A percentile compares a stretch with the other conserved stretches of the same genome.
phyloP scores from a whole-genome alignment of 2,888 invertebrate genomes.

The Eristalis tenax region DNA sequence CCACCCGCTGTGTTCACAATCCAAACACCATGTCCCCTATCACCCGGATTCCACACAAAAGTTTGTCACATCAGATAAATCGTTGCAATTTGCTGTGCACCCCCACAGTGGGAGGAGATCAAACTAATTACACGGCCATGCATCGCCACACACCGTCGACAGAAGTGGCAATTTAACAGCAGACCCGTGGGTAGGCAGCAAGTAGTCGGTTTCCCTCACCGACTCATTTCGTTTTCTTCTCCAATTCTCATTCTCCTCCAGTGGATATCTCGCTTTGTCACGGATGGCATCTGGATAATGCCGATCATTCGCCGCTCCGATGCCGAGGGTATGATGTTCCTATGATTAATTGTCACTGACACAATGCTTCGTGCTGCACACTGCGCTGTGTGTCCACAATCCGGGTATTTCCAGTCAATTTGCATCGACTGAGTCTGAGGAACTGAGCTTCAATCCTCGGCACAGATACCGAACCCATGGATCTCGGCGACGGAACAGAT shows the following conservation, averaged over 20 bases:
- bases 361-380: slow-evolving; percentile 21
- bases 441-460: slow-evolving; percentile 51
- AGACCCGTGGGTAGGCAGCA: slow-evolving; percentile 28
- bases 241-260: neutral
- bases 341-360: slow-evolving; percentile 60
- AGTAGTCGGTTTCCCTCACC: neutral
- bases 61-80: slow-evolving; percentile 8
- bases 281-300: slow-evolving; percentile 36
- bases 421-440: slow-evolving; percentile 13
- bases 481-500: slow-evolving; percentile 50
- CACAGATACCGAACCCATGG: slow-evolving; percentile 53
- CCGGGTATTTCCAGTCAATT: slow-evolving; percentile 39
- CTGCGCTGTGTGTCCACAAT: slow-evolving; percentile 18
- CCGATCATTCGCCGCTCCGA: slow-evolving; percentile 34
- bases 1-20: neutral
- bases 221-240: neutral
- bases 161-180: slow-evolving; percentile 42
- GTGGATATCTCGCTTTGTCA: neutral
- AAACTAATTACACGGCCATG: slow-evolving; percentile 26
- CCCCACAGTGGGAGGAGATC: slow-evolving; percentile 38
- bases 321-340: slow-evolving; percentile 9
- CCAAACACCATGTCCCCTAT: neutral
- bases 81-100: slow-evolving; percentile 14
- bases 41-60: neutral
- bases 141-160: slow-evolving; percentile 35